A percentile compares a stretch with the other conserved stretches of the same genome.
phyloP scores from a whole-genome alignment of 2,888 invertebrate genomes.

The Osmoderma eremita region DNA sequence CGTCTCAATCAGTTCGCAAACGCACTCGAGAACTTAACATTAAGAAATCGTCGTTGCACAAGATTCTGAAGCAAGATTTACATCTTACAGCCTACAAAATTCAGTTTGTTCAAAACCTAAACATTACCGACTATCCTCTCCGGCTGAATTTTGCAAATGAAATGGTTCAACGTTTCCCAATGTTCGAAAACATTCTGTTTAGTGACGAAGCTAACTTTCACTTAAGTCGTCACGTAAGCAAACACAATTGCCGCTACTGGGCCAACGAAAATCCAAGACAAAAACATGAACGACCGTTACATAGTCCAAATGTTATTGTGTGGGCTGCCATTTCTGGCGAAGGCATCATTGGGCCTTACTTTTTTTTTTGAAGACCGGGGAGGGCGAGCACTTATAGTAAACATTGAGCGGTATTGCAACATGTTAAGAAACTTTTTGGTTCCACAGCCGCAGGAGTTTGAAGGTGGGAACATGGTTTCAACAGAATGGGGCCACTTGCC shows the following conservation, averaged over 20 bases:
- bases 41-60: background rate
- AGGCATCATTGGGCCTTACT: conserved; percentile 11
- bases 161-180: background rate
- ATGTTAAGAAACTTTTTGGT: conserved; percentile 23
- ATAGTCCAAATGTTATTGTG: conserved; percentile 9
- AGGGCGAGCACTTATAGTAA: conserved; percentile 2
- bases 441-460: conserved; percentile 23
- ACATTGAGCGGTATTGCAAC: background rate
- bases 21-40: background rate
- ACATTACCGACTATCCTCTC: background rate
- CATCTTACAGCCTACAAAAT: background rate
- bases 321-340: conserved; percentile 22
- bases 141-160: conserved; percentile 7
- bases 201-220: conserved; percentile 4
- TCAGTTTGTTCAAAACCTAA: background rate
- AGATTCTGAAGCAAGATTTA: background rate
- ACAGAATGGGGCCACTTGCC: conserved; percentile 15
- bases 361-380: background rate
- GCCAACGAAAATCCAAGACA: background rate
- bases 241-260: background rate
- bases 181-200: conserved; percentile 10
- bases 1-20: conserved; percentile 17
- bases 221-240: background rate
- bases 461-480: conserved; percentile 20
- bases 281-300: conserved; percentile 17